Evolutionary conservation across 2,888 invertebrate species (phyloP), one percentile per base, ranked within the genome.

Genomic region (Lampropteryx suffumata): DNA sequence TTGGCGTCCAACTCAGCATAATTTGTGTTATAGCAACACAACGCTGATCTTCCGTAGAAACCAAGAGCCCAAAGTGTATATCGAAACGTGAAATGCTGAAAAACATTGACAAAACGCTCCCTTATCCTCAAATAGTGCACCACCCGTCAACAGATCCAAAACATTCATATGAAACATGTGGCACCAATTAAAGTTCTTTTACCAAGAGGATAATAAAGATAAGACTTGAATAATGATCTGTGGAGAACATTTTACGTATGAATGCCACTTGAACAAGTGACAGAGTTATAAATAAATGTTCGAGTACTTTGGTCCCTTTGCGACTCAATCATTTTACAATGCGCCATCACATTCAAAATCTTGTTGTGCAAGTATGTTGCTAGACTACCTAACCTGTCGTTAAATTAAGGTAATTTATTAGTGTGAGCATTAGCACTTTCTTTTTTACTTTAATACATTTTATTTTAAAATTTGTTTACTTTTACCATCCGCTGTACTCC

Each of bases 171-270:
- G 63, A 63, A 79, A 84, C 87, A 87, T 86, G 83, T 87, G 87
- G 84, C 73, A 82, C 78, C 86, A 87, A 87, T 87, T 87, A 87
- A 79, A 84, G 77, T 80, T 84, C 78, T 85, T 85, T 84, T 80
- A 80, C 73, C 71, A 72, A 76, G 79, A 78, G 79, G 64, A 76
- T 81, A 82, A 84, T 84, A 82, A 83, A 87, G 86, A 87, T 86
- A 85, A 82, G 76, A 76, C 64, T 63, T 83, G 81, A 86, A 80
- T 86, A 86, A 86, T 86, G 77, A 82, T 74, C 82, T 83, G 84
- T 82, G 78, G 77, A 84, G 77, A 81, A 79, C 72, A 71, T 77
- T 82, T 83, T 77, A 85, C 83, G 85, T 84, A 82, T 82, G 86
- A 81, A 71, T 83, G 74, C 81, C 76, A 74, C 78, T 79, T 74